Conservation (phyloP, 2,113 vertebrate species). For the Chaenogobius annularis region DNA sequence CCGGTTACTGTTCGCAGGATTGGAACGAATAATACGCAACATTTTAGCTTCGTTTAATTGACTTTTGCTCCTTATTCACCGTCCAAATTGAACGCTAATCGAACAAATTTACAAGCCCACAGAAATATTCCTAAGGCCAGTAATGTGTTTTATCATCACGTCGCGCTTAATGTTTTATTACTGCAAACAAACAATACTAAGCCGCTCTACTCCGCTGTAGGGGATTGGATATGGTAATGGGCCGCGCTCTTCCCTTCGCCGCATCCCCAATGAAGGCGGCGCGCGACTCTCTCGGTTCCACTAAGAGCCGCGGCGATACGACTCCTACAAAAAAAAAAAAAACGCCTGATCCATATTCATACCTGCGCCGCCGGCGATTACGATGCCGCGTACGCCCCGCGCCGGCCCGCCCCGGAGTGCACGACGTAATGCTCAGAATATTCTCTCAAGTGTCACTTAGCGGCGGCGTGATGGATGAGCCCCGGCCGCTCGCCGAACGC, state of each 20-base stretch:
- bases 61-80: conserved; percentile 25
- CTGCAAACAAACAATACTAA: conserved; percentile 58
- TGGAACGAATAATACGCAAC: not conserved
- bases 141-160: conserved; percentile 54
- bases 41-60: conserved; percentile 25
- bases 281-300: conserved; percentile 40
- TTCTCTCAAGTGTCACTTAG: conserved; percentile 24
- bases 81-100: conserved; percentile 44
- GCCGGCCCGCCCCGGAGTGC: conserved; percentile 24
- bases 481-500: not conserved
- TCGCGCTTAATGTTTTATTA: conserved; percentile 59
- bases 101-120: conserved; percentile 44
- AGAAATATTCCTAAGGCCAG: conserved; percentile 41
- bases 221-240: conserved; percentile 63
- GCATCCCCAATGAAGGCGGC: conserved; percentile 59
- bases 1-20: not conserved
- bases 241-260: conserved; percentile 32
- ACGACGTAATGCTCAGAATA: conserved; percentile 33
- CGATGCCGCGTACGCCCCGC: conserved; percentile 29
- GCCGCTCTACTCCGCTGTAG: conserved; percentile 54
- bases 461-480: conserved; percentile 31
- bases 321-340: conserved; percentile 39
- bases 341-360: conserved; percentile 61
- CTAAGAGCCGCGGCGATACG: conserved; percentile 27
- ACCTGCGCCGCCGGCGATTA: conserved; percentile 49